Conservation (phyloP, 2,797 vertebrate species). For the Enteromius mattozi region DNA sequence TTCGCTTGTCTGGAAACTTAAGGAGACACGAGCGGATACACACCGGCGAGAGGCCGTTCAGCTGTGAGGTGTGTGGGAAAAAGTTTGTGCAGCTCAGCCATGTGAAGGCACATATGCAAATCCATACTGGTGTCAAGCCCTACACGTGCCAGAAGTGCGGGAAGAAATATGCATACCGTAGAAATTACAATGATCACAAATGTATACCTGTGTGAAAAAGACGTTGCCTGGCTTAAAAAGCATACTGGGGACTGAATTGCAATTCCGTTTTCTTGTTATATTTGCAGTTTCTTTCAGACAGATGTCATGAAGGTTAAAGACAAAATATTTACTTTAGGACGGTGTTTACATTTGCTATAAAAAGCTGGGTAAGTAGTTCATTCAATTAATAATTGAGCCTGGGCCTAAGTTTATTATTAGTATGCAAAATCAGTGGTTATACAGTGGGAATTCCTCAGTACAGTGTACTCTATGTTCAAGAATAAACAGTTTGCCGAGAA, state of each 20-base stretch:
- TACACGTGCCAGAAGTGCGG: conserved; percentile 75
- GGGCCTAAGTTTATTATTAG: background rate
- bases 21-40: conserved; percentile 72
- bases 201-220: conserved; percentile 54
- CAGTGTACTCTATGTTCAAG: background rate
- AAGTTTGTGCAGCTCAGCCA: conserved; percentile 79
- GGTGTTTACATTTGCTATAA: background rate
- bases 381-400: background rate
- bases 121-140: conserved; percentile 79
- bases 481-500: background rate
- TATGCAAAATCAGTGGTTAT: background rate
- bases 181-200: conserved; percentile 66
- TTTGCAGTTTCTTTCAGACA: background rate
- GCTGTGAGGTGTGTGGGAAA: conserved; percentile 75
- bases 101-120: conserved; percentile 80
- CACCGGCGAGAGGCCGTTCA: conserved; percentile 70
- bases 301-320: background rate
- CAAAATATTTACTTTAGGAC: background rate
- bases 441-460: background rate
- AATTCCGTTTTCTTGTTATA: background rate
- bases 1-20: conserved; percentile 76
- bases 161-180: conserved; percentile 64
- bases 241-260: background rate
- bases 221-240: background rate
- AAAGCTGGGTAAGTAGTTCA: too few species aligned